Conservation (phyloP, 2,113 vertebrate genomes). For the Phoxinus phoxinus region DNA sequence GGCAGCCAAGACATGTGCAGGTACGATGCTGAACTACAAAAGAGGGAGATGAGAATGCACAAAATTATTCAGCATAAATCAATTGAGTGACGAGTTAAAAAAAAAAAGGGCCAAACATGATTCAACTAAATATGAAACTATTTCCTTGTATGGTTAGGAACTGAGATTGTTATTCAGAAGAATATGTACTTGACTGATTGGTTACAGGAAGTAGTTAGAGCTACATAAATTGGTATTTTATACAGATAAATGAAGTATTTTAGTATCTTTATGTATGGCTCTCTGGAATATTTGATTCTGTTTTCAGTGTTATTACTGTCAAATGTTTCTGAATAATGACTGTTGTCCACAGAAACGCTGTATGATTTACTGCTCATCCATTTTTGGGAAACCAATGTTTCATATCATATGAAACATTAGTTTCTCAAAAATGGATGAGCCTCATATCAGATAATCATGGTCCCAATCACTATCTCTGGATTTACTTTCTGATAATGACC, state of each 20-base stretch:
- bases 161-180: neutral
- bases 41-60: neutral
- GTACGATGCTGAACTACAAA: conserved; percentile 65
- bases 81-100: neutral
- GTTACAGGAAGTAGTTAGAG: neutral
- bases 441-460: neutral
- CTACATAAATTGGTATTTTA: neutral
- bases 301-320: neutral
- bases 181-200: neutral
- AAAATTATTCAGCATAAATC: neutral
- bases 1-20: conserved; percentile 77
- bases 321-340: conserved; percentile 2
- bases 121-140: neutral
- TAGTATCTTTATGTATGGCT: neutral
- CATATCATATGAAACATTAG: too few relatives aligned
- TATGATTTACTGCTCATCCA: neutral
- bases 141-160: neutral
- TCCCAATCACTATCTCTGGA: neutral
- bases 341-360: neutral
- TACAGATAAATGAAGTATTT: neutral
- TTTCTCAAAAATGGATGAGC: too few relatives aligned
- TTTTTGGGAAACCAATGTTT: neutral
- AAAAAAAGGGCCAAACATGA: neutral
- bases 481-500: neutral
- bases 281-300: neutral